phyloP scores from a whole-genome alignment of 2,797 vertebrate species.

The Cyprinella venusta region DNA sequence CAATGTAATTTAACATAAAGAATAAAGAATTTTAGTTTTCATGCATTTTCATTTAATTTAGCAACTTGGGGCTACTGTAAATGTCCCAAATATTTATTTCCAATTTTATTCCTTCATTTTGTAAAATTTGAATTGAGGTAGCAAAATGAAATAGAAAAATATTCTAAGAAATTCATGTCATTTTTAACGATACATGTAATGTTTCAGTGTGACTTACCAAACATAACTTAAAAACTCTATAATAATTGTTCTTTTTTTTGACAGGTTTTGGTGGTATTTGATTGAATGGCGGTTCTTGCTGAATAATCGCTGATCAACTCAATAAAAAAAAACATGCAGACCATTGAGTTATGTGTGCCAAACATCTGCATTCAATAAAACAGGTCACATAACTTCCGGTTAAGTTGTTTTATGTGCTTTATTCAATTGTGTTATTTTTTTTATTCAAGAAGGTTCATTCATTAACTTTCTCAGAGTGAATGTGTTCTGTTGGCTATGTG shows the following conservation, averaged over 20 bases:
- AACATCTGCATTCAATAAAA: not conserved
- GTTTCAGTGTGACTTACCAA: not conserved
- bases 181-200: not conserved
- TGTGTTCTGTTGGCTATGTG: no score
- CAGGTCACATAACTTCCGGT: not conserved
- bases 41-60: not conserved
- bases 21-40: not conserved
- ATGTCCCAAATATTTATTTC: not conserved
- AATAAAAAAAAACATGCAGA: no score
- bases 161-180: not conserved
- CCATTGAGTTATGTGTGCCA: not conserved
- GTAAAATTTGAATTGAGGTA: not conserved
- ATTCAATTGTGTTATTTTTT: not conserved
- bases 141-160: not conserved
- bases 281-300: no score
- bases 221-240: not conserved
- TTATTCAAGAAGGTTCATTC: not conserved
- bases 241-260: no score
- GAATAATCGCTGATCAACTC: no score
- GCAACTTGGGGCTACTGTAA: not conserved
- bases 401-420: not conserved
- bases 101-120: not conserved
- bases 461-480: no score
- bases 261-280: no score
- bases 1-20: not conserved